Evolutionary conservation across 2,113 vertebrate genomes (phyloP).

Genomic region (Haemorhous mexicanus): DNA sequence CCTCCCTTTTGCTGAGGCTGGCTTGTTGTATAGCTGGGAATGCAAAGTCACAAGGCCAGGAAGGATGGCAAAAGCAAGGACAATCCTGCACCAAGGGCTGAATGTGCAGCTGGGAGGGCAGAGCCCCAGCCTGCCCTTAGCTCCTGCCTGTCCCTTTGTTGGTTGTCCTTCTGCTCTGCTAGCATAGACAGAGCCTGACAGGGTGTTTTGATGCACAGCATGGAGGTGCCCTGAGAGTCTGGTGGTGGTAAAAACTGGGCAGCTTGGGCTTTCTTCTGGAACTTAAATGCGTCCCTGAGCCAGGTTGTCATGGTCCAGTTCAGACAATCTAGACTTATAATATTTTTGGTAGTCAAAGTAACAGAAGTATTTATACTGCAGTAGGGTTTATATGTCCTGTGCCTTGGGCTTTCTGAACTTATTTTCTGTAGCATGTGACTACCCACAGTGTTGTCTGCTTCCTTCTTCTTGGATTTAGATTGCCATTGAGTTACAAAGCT

Average conservation of each 20-base stretch:
- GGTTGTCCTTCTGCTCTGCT: background rate
- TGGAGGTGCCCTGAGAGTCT: background rate
- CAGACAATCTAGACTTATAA: background rate
- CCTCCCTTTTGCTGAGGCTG: background rate
- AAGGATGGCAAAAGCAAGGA: background rate
- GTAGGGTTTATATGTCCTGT: background rate
- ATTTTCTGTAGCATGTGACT: background rate
- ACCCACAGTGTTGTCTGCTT: background rate
- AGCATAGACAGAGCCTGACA: background rate
- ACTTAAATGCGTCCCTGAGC: background rate
- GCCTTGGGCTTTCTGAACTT: background rate
- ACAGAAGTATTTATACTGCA: background rate
- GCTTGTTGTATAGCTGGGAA: background rate
- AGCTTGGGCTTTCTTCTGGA: background rate
- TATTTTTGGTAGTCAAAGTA: background rate
- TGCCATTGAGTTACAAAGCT: background rate
- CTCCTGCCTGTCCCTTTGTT: background rate
- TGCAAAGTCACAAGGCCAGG: background rate
- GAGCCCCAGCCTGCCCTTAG: background rate
- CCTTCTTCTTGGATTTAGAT: background rate
- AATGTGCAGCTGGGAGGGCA: background rate
- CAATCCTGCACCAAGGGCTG: background rate
- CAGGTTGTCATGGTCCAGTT: background rate
- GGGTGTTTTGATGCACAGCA: background rate
- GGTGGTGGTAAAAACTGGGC: background rate